Evolutionary conservation across 2,113 vertebrate species (phyloP).

Genomic region (Spilogale gracilis): DNA sequence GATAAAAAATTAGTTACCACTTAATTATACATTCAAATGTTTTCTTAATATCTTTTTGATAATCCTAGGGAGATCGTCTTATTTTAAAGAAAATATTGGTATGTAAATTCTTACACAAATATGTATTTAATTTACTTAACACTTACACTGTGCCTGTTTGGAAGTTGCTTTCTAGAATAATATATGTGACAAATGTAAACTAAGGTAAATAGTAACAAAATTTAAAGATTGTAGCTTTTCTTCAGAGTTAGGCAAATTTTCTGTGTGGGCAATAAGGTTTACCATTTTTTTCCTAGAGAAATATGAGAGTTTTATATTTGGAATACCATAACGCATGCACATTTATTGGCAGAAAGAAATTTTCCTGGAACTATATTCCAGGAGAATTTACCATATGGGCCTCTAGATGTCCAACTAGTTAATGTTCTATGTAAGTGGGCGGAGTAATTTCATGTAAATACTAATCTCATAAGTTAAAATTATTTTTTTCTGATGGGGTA

Average conservation of each 20-base stretch:
- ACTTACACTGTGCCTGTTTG: background rate
- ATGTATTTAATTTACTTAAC: slow-evolving; percentile 20
- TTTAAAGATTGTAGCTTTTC: slow-evolving; percentile 34
- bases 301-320: slow-evolving; percentile 30
- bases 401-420: slow-evolving; percentile 28
- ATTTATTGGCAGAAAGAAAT: slow-evolving; percentile 56
- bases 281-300: slow-evolving; percentile 20
- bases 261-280: background rate
- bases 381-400: background rate
- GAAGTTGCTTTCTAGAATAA: slow-evolving; percentile 45
- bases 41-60: slow-evolving; percentile 41
- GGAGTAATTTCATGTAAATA: slow-evolving; percentile 49
- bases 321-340: background rate
- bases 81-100: background rate
- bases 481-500: slow-evolving; percentile 44
- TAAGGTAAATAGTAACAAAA: slow-evolving; percentile 18
- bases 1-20: slow-evolving; percentile 43
- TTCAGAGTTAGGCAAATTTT: slow-evolving; percentile 37
- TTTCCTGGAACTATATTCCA: slow-evolving; percentile 53
- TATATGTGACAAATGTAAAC: slow-evolving; percentile 49
- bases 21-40: slow-evolving; percentile 53
- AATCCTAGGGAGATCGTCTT: background rate
- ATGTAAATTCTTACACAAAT: slow-evolving; percentile 15
- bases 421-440: slow-evolving; percentile 35
- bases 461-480: slow-evolving; percentile 5